Evolutionary conservation across 2,888 invertebrate species (phyloP).

Genomic region (Apamea monoglypha): DNA sequence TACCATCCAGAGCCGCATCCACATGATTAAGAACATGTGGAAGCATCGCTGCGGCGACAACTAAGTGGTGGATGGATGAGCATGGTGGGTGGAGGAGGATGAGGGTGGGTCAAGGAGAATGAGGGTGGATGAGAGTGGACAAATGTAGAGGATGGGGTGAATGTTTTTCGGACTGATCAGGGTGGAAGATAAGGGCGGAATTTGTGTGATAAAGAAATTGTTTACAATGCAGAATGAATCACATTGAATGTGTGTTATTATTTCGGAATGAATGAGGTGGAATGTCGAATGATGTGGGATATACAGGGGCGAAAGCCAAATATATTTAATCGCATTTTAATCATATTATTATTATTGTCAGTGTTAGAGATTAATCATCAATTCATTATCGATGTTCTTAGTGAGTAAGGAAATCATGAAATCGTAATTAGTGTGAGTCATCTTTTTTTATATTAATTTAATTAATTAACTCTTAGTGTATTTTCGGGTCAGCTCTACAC

Average conservation of each 20-base stretch:
- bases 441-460: not conserved
- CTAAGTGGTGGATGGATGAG: conserved; percentile 18
- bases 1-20: conserved; percentile 59
- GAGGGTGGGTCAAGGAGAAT: not conserved
- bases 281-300: conserved; percentile 17
- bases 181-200: conserved; percentile 10
- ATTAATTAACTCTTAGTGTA: conserved; percentile 1
- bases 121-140: not conserved
- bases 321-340: conserved; percentile 31
- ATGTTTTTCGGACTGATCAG: conserved; percentile 19
- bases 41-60: conserved; percentile 60
- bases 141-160: not conserved
- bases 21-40: conserved; percentile 64
- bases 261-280: conserved; percentile 1
- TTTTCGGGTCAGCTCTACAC: conserved; percentile 47
- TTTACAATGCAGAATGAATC: not conserved
- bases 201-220: conserved; percentile 13
- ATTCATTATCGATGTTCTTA: conserved; percentile 24
- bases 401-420: conserved; percentile 25
- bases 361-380: conserved; percentile 33
- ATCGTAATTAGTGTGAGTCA: conserved; percentile 26
- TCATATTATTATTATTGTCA: conserved; percentile 30
- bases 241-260: conserved; percentile 20
- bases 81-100: not conserved
- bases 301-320: conserved; percentile 51